Evolutionary conservation across 2,113 vertebrate genomes (phyloP).

Genomic region (Alligator sinensis): DNA sequence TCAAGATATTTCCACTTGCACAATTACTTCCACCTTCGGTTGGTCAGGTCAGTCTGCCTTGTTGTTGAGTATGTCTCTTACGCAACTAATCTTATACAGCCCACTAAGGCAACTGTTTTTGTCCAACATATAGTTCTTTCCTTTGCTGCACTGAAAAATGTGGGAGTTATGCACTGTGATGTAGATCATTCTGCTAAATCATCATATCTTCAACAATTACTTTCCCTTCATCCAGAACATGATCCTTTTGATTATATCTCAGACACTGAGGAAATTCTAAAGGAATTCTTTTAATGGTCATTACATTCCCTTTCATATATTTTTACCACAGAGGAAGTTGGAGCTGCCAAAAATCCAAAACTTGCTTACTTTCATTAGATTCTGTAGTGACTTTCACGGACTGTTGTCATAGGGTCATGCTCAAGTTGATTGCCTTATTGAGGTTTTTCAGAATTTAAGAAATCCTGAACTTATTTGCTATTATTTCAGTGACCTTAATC

Average conservation of each 20-base stretch:
- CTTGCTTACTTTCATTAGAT: background rate
- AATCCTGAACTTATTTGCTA: background rate
- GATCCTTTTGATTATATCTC: background rate
- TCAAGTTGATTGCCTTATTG: background rate
- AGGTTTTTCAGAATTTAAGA: background rate
- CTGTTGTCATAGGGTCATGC: background rate
- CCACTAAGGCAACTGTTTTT: rapidly evolving
- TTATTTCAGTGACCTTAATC: background rate
- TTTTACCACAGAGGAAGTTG: background rate
- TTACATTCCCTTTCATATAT: background rate
- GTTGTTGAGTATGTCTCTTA: background rate
- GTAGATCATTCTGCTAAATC: background rate
- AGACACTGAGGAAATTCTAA: background rate
- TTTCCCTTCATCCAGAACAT: background rate
- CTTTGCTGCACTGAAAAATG: background rate
- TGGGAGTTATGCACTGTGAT: background rate
- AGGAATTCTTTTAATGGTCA: background rate
- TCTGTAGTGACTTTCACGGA: background rate
- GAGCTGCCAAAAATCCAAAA: background rate
- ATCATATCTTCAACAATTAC: background rate
- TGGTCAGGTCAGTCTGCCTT: background rate
- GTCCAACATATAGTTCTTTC: background rate
- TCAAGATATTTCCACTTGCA: too few relatives aligned
- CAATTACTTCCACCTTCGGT: too few relatives aligned
- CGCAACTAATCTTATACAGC: background rate